These are phyloP conservation scores for Melanargia galathea DNA, from an alignment of 2,888 invertebrate species.

Conservation along the genomic window DNA sequence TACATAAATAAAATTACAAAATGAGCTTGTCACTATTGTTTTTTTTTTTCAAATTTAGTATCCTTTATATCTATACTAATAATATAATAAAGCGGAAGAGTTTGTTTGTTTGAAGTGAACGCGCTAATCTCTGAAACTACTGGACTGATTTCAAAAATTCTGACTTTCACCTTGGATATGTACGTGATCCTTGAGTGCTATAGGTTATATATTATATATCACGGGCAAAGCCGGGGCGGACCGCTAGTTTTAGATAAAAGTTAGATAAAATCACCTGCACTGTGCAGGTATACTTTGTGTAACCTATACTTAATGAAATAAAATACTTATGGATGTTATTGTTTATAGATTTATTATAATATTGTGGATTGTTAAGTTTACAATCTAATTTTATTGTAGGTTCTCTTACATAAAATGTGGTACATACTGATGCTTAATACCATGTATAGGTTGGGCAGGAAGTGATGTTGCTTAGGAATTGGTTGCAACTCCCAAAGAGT, in stretches of 20 bases:
- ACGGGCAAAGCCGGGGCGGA: too few species aligned
- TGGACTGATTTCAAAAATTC: too few species aligned
- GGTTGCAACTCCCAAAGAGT: conserved; percentile 46
- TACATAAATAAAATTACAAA: conserved; percentile 82
- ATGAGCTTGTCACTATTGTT: conserved; percentile 67
- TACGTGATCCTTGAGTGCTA: too few species aligned
- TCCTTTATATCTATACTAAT: conserved; percentile 32
- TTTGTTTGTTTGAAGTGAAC: too few species aligned
- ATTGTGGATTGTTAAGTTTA: conserved; percentile 28
- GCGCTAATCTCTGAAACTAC: too few species aligned
- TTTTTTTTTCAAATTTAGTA: conserved; percentile 44
- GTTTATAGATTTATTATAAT: conserved; percentile 19
- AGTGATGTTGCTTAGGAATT: conserved; percentile 53
- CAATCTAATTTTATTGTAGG: conserved; percentile 27
- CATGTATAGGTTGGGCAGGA: conserved; percentile 55
- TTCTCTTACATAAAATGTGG: conserved; percentile 27
- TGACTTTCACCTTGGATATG: too few species aligned
- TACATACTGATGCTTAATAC: conserved; percentile 18
- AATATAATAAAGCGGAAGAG: too few species aligned
- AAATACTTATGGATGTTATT: conserved; percentile 18
- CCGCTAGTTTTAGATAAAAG: conserved; percentile 18
- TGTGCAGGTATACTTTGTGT: background rate
- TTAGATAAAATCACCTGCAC: conserved; percentile 5
- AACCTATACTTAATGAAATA: conserved; percentile 15
- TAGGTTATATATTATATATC: too few species aligned